phyloP scores from a whole-genome alignment of 2,113 vertebrate species.

The Mastomys natalensis region DNA sequence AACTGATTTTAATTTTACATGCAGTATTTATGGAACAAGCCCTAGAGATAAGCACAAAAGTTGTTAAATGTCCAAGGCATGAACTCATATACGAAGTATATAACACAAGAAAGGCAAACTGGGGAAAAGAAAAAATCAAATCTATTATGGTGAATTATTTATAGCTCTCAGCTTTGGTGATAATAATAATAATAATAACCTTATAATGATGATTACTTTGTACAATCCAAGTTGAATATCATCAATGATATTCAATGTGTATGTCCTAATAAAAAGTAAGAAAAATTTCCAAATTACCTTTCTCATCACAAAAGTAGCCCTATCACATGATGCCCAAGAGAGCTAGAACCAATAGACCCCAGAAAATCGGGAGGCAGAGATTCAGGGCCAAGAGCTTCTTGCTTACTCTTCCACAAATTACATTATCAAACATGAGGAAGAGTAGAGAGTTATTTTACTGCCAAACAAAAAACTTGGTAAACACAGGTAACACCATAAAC shows the following conservation, averaged over 20 bases:
- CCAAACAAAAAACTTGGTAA: neutral
- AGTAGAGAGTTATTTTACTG: neutral
- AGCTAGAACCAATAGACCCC: neutral
- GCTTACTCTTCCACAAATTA: neutral
- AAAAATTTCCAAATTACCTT: constrained; percentile 11
- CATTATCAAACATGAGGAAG: neutral
- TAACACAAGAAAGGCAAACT: neutral
- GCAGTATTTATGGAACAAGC: constrained; percentile 47
- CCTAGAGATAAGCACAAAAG: constrained; percentile 45
- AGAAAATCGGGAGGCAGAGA: neutral
- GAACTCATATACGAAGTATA: neutral
- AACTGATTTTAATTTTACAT: constrained; percentile 73
- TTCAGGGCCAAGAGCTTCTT: neutral
- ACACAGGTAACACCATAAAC: neutral
- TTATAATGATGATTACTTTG: neutral
- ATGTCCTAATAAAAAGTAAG: neutral
- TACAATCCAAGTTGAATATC: neutral
- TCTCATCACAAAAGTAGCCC: neutral
- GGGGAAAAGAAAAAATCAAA: constrained; percentile 26
- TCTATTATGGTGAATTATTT: neutral
- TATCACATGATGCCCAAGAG: neutral
- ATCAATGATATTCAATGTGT: neutral
- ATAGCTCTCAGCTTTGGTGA: neutral
- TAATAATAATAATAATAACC: neutral
- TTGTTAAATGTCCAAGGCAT: neutral